Base-by-base conservation (phyloP, 2,797 vertebrate species). In the Gastrophryne carolinensis region DNA sequence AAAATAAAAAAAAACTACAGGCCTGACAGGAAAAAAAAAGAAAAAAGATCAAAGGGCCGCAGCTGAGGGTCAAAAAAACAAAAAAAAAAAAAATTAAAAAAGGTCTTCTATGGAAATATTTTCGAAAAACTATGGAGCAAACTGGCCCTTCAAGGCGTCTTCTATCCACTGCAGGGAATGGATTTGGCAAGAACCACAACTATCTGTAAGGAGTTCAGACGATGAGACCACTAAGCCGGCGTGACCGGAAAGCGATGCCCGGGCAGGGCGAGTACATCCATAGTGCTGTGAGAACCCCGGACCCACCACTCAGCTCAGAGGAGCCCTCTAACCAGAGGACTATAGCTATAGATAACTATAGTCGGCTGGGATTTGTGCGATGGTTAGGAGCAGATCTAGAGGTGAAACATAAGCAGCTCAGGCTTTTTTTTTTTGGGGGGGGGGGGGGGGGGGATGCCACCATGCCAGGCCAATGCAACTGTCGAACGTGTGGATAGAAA, bases 401-500 rank as follows among this genome's bases (percentile, higher is more conserved):
- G 13, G 41, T 44, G 32, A 54, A 64, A 53, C 27, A 56, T 56
- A 64, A 30, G 49, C 50, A 1, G 68, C 26, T 65, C 61, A 37
- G 52, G 27, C 13, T 37, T 8, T 29, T 27, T n/a, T n/a, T n/a
- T n/a, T n/a, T n/a, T n/a, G n/a, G n/a, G n/a, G n/a, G n/a, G n/a
- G n/a, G n/a, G n/a, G 29, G 29, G 60, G 7, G 56, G 24, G 27
- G 54, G 15, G 53, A 24, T 34, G 62, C 49, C 17, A 68, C 24
- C 24, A 32, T 24, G 13, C 7, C 21, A 11, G 19, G 26, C 15
- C 9, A 12, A 21, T 23, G 53, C 30, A 56, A 34, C 30, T 23
- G 58, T 50, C 35, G 60, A 34, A 65, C 23, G 17, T 58, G 60
- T 72, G 50, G 30, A 72, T 78, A 72, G 52, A 76, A 76, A 56